Percentiles rank a stretch among this genome's conserved stretches.
These are phyloP conservation scores for Actinernus sp. DNA, from an alignment of 92 coral and sea anemone genomes.

Conservation along the genomic window DNA sequence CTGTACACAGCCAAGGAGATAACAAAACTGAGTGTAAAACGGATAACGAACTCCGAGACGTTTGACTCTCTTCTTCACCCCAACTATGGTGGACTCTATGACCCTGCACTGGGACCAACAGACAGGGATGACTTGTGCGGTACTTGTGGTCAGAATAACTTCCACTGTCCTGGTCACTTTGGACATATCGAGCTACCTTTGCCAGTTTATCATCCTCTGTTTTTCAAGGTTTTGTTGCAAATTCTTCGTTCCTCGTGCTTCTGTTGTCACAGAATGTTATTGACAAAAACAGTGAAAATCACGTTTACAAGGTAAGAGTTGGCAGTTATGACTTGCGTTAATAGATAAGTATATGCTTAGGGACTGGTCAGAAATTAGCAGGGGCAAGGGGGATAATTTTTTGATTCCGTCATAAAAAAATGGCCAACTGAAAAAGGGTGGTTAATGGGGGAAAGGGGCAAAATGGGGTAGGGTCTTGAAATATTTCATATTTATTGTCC, in stretches of 20 bases:
- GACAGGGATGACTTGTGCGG: slow-evolving; percentile 95
- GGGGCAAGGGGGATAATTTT: too few species aligned
- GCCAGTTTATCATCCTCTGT: slow-evolving; percentile 95
- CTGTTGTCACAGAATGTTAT: slow-evolving; percentile 74
- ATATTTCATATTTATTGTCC: too few species aligned
- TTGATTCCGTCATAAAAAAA: too few species aligned
- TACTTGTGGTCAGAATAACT: slow-evolving; percentile 88
- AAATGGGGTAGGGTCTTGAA: too few species aligned
- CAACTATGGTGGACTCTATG: slow-evolving; percentile 93
- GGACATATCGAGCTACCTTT: slow-evolving; percentile 95
- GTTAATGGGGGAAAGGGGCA: too few species aligned
- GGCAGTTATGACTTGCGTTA: too few species aligned
- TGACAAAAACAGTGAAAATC: slow-evolving; percentile 58
- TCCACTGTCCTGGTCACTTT: slow-evolving; percentile 94
- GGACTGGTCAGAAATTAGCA: too few species aligned
- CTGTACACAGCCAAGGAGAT: slow-evolving; percentile 85
- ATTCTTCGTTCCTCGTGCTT: slow-evolving; percentile 88
- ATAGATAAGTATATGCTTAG: too few species aligned
- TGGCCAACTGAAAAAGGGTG: too few species aligned
- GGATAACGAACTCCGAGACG: slow-evolving; percentile 87
- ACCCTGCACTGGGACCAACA: slow-evolving; percentile 95
- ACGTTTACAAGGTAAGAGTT: slow-evolving; percentile 80
- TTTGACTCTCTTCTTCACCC: slow-evolving; percentile 89
- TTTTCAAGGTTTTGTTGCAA: slow-evolving; percentile 75
- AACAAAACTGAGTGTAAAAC: slow-evolving; percentile 81